Base-by-base conservation (phyloP, 2,113 vertebrate species). In the Todiramphus saurophagus region DNA sequence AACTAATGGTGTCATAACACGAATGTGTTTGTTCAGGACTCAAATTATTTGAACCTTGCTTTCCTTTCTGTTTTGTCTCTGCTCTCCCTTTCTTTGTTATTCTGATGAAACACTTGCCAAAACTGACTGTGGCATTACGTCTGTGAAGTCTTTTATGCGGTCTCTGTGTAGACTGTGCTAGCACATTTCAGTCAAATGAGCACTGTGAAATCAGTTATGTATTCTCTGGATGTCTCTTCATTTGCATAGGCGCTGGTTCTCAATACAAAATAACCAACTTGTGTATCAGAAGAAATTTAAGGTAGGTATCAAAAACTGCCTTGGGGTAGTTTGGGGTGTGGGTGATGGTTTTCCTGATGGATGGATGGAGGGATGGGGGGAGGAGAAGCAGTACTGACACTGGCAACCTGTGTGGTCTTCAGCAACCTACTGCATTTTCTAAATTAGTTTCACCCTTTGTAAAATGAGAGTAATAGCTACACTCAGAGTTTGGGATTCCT, bases 261-360 rank as follows among this genome's bases (percentile, higher is more conserved):
- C 99, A 72, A 99, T 99, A 98, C 99, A 99, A 96, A 99, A 99
- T 97, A 99, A 99, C 98, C 99, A 99, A 96, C 98, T 99, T 67
- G 99, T 99, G 92, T 99, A 99, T 97, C 99, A 99, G 98, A 99
- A 99, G 98, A 99, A 99, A 92, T 99, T 99, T 96, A 99, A 99
- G 99, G 99, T 99, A 97, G 77, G 98, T 97, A n/a, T 84, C 13
- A 6, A 67, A 78, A 89, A n/a, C 31, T 60, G 53, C 1, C 41
- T 51, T 60, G 80, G 77, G 39, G 2, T 30, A 27, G 13, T 68
- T 59, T 1, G 44, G 64, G 43, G 35, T 41, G 46, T 31, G 73
- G 23, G 60, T 58, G 64, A 30, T 43, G 31, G 19, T 86, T 76
- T 92, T 90, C 17, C 64, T 44, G 20, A 5, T 4, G 9, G 48